These are phyloP conservation scores for Thamnophis sirtalis DNA, from an alignment of 2,113 vertebrate species.

Conservation along the genomic window DNA sequence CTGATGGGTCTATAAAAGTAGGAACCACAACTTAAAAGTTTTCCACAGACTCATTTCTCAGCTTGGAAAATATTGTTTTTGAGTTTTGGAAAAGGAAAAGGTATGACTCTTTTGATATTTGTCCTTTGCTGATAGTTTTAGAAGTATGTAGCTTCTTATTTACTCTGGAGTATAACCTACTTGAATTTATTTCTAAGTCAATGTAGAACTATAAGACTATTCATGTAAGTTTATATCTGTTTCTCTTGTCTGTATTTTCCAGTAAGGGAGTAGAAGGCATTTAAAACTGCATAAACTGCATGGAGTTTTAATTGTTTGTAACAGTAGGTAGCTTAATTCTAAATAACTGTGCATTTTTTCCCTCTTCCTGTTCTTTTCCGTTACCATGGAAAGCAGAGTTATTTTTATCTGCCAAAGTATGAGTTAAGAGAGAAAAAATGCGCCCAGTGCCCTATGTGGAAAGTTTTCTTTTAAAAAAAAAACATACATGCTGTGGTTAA, in stretches of 20 bases:
- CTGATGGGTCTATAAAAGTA: conserved; percentile 53
- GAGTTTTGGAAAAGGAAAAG: conserved; percentile 29
- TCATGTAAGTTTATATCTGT: neutral
- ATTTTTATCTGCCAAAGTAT: neutral
- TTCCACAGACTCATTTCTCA: neutral
- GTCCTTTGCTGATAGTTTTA: neutral
- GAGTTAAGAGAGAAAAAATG: conserved; percentile 1
- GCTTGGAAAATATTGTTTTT: neutral
- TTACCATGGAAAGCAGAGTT: conserved; percentile 30
- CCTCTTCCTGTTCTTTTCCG: neutral
- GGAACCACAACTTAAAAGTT: neutral
- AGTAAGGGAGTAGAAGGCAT: neutral
- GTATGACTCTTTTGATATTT: conserved; percentile 51
- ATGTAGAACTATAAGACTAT: neutral
- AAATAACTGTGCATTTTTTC: neutral
- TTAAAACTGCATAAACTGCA: conserved; percentile 1
- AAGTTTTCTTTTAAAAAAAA: neutral
- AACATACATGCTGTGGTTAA: neutral
- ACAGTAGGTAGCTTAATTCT: neutral
- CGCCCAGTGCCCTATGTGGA: neutral
- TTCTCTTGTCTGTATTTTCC: conserved; percentile 15
- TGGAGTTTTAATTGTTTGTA: neutral
- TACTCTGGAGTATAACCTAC: neutral
- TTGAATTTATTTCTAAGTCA: neutral
- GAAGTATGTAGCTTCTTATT: neutral